Percentiles rank a stretch among this genome's conserved stretches.
phyloP scores from a whole-genome alignment of 35 echinoderm and acorn worm genomes.

The Apostichopus japonicus region DNA sequence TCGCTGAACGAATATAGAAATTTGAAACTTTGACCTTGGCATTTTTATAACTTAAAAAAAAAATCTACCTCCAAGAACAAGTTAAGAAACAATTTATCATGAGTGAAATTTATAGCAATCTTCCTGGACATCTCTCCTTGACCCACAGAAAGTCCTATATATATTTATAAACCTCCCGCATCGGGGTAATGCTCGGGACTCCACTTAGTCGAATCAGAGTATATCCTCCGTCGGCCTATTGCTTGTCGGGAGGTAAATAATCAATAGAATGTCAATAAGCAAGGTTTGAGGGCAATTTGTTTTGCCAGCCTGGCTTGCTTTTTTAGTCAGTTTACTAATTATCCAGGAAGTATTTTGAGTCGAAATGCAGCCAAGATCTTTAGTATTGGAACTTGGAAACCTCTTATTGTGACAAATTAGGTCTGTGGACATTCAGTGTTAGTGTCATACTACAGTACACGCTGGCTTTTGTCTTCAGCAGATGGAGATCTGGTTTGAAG shows the following conservation, averaged over 20 bases:
- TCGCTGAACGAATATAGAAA: too few species aligned
- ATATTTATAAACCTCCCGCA: not conserved
- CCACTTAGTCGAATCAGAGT: not conserved
- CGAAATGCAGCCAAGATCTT: not conserved
- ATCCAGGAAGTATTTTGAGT: not conserved
- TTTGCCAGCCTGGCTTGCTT: not conserved
- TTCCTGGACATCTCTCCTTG: not conserved
- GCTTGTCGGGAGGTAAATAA: conserved; percentile 7
- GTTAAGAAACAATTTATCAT: not conserved
- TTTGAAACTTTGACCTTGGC: not conserved
- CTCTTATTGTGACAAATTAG: not conserved
- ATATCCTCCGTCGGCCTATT: not conserved
- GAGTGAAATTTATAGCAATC: not conserved
- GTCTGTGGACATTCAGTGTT: not conserved
- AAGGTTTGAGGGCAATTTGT: conserved; percentile 17
- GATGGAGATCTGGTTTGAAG: not conserved
- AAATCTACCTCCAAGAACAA: not conserved
- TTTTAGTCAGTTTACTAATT: conserved; percentile 16
- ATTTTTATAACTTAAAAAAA: not conserved
- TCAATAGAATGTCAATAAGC: not conserved
- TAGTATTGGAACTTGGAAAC: not conserved
- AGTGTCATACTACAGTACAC: not conserved
- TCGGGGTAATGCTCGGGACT: too few species aligned
- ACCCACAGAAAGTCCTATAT: not conserved
- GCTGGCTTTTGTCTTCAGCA: not conserved